phyloP scores from a whole-genome alignment of 2,888 invertebrate species.

The Drosophila bunnanda region DNA sequence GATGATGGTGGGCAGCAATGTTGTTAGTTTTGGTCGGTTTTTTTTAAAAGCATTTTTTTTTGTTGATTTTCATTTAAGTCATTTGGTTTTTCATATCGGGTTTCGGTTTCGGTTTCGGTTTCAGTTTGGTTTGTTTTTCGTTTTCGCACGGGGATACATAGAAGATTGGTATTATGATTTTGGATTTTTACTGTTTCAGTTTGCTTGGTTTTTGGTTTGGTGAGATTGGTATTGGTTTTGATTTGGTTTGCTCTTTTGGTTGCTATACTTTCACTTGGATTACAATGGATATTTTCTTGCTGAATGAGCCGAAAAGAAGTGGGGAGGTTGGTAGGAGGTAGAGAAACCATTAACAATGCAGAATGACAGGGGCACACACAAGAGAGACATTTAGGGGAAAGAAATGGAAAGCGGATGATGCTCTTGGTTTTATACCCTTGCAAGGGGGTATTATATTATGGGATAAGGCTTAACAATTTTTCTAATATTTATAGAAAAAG shows the following conservation, averaged over 20 bases:
- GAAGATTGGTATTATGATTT: constrained; percentile 75
- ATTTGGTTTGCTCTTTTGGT: constrained; percentile 71
- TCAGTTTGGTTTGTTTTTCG: constrained; percentile 28
- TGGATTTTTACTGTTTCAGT: constrained; percentile 44
- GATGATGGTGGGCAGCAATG: constrained; percentile 41
- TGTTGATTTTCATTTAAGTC: constrained; percentile 22
- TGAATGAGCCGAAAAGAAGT: constrained; percentile 67
- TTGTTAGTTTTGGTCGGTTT: constrained; percentile 20
- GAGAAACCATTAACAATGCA: constrained; percentile 63
- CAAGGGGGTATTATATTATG: background rate
- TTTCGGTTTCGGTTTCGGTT: constrained; percentile 12
- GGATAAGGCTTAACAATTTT: background rate
- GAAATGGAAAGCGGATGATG: constrained; percentile 21
- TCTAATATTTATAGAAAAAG: background rate
- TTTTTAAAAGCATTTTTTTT: constrained; percentile 2
- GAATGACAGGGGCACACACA: constrained; percentile 39
- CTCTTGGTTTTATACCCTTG: constrained; percentile 16
- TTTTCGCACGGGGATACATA: constrained; percentile 70
- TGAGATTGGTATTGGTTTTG: constrained; percentile 58
- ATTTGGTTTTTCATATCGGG: constrained; percentile 23
- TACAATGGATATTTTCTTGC: constrained; percentile 81
- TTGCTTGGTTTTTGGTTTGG: constrained; percentile 52
- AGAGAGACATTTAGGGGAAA: constrained; percentile 10
- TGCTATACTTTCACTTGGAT: constrained; percentile 82
- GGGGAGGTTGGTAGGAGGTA: constrained; percentile 43